phyloP scores from a whole-genome alignment of 2,113 vertebrate genomes.

The Aplodontia rufa region DNA sequence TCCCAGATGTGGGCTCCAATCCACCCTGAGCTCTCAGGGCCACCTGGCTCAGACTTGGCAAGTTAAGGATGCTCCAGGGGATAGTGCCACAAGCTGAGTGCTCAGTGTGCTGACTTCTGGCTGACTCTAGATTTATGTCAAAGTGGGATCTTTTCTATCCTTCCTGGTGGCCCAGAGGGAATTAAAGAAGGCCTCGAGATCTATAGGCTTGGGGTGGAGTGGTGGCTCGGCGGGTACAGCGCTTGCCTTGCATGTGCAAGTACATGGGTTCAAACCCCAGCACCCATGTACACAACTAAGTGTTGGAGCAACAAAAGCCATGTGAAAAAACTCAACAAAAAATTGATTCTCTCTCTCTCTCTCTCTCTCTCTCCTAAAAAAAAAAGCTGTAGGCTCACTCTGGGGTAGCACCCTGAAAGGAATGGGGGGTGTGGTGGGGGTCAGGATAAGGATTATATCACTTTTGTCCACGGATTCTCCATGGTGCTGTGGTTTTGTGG shows the following conservation, averaged over 20 bases:
- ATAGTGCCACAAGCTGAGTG: not conserved
- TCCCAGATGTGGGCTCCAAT: too few relatives aligned
- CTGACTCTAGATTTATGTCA: not conserved
- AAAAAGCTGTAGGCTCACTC: not conserved
- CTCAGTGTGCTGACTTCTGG: not conserved
- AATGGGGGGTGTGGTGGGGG: accelerated
- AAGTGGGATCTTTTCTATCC: not conserved
- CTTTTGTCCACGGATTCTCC: not conserved
- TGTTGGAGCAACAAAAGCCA: too few relatives aligned
- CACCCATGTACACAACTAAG: too few relatives aligned
- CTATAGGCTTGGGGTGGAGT: too few relatives aligned
- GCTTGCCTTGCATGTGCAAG: too few relatives aligned
- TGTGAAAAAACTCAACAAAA: too few relatives aligned
- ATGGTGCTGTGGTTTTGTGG: not conserved
- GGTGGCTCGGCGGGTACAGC: too few relatives aligned
- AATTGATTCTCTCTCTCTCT: too few relatives aligned
- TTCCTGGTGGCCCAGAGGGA: not conserved
- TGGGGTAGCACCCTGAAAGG: not conserved
- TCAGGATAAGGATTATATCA: not conserved
- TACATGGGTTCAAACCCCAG: too few relatives aligned
- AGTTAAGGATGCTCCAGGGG: not conserved
- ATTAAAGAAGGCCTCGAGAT: not conserved
- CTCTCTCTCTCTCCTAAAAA: too few relatives aligned
- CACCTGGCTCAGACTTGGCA: not conserved
- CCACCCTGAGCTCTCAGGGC: not conserved